Conservation (phyloP, 2,888 invertebrate genomes). For the Alentia gelatinosa region DNA sequence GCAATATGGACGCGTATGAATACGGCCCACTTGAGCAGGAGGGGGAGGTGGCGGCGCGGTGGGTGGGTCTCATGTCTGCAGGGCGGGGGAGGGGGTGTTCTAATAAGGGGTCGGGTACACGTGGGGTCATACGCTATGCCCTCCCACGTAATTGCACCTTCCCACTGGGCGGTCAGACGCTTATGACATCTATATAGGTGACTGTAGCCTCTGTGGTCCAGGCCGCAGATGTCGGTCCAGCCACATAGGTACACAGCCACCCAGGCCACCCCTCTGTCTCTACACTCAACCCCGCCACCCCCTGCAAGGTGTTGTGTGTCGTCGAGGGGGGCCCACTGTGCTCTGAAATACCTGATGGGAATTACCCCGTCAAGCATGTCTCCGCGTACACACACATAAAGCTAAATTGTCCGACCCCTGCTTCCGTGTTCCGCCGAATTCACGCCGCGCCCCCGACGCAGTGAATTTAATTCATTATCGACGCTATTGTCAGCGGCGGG, state of each 20-base stretch:
- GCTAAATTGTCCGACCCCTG: neutral
- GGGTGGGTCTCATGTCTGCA: neutral
- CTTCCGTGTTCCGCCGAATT: neutral
- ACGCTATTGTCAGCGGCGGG: conserved; percentile 25
- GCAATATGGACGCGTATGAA: conserved; percentile 24
- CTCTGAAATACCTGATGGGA: neutral
- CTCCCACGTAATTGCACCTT: neutral
- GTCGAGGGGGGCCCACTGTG: neutral
- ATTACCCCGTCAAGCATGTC: conserved; percentile 37
- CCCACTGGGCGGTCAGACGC: neutral
- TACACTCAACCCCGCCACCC: neutral
- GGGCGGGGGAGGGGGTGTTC: conserved; percentile 8
- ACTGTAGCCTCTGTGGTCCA: conserved; percentile 25
- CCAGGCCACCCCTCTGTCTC: neutral
- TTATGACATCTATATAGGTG: conserved; percentile 37
- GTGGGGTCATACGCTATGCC: neutral
- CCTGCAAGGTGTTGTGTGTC: conserved; percentile 1
- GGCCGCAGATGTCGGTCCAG: neutral
- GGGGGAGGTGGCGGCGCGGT: neutral
- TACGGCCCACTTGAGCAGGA: neutral
- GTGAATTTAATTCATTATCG: conserved; percentile 30
- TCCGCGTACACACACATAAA: neutral
- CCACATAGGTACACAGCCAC: neutral
- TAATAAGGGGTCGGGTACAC: conserved; percentile 1
- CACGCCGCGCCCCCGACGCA: neutral